Percentiles rank a stretch among this genome's conserved stretches.
Evolutionary conservation across 2,888 invertebrate genomes (phyloP).

Genomic region (Xestia sexstrigata): DNA sequence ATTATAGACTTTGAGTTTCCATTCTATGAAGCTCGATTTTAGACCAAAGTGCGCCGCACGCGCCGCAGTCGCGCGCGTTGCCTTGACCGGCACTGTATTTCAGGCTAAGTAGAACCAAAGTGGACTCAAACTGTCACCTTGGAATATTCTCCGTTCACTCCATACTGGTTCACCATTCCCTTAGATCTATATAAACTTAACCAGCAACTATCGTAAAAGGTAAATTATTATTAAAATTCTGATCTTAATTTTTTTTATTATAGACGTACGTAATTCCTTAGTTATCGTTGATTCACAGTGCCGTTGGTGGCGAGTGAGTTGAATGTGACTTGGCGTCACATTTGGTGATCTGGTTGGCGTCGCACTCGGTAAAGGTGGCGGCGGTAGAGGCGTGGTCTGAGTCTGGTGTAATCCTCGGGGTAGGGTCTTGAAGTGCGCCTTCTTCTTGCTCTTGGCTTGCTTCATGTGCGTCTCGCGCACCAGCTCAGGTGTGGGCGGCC

Average conservation of each 20-base stretch:
- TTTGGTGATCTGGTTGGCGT: too few species aligned
- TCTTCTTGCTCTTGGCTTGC: slow-evolving; percentile 62
- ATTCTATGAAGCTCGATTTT: too few species aligned
- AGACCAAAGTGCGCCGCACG: too few species aligned
- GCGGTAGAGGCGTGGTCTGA: slow-evolving; percentile 3
- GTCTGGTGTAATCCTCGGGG: slow-evolving; percentile 3
- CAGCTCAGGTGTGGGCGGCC: slow-evolving; percentile 90
- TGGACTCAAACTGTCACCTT: not conserved
- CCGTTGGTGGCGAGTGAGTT: not conserved
- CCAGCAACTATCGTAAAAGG: not conserved
- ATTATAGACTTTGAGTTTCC: too few species aligned
- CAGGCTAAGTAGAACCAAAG: not conserved
- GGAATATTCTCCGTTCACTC: not conserved
- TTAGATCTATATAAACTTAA: too few species aligned
- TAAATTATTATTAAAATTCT: not conserved
- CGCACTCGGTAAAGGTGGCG: not conserved
- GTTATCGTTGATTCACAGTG: slow-evolving; percentile 15
- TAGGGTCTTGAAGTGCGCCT: slow-evolving; percentile 52
- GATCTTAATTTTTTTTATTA: not conserved
- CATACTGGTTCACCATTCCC: not conserved
- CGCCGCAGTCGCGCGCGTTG: too few species aligned
- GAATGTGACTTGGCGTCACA: slow-evolving; percentile 12
- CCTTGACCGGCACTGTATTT: not conserved
- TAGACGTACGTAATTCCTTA: not conserved
- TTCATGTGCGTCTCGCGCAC: slow-evolving; percentile 85